Conservation (phyloP, 2,888 invertebrate species). For the Metellina segmentata region DNA sequence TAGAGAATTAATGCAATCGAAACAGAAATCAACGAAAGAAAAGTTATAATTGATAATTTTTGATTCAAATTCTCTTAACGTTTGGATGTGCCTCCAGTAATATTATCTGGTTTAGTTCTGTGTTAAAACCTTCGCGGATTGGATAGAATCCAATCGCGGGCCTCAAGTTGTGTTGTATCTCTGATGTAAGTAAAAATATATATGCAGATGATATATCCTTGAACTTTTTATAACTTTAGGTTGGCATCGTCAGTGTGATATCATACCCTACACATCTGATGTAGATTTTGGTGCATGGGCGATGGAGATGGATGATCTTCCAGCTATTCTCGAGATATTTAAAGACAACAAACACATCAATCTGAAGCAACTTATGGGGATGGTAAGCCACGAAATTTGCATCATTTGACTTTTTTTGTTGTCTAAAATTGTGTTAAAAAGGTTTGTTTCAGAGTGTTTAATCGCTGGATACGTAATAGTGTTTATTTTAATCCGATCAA, state of each 20-base stretch:
- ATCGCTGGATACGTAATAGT: neutral
- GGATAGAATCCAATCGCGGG: neutral
- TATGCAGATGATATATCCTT: neutral
- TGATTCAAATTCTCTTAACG: too few relatives aligned
- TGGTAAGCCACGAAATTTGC: conserved; percentile 19
- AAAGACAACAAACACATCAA: conserved; percentile 14
- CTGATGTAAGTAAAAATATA: too few relatives aligned
- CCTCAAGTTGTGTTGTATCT: too few relatives aligned
- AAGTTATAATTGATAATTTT: too few relatives aligned
- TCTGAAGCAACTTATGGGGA: conserved; percentile 39
- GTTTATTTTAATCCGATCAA: neutral
- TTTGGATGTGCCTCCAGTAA: too few relatives aligned
- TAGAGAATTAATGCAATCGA: too few relatives aligned
- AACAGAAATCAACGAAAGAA: too few relatives aligned
- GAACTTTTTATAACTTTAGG: conserved; percentile 42
- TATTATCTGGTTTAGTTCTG: too few relatives aligned
- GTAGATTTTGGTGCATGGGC: conserved; percentile 77
- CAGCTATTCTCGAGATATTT: conserved; percentile 11
- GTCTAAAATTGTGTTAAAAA: too few relatives aligned
- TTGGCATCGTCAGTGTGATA: conserved; percentile 77
- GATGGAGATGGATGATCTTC: conserved; percentile 37
- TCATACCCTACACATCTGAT: conserved; percentile 77
- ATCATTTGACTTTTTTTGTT: too few relatives aligned
- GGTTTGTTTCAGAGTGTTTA: neutral
- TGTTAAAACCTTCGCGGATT: too few relatives aligned